Base-by-base conservation (phyloP, 2,797 vertebrate genomes). In the Crenichthys baileyi region DNA sequence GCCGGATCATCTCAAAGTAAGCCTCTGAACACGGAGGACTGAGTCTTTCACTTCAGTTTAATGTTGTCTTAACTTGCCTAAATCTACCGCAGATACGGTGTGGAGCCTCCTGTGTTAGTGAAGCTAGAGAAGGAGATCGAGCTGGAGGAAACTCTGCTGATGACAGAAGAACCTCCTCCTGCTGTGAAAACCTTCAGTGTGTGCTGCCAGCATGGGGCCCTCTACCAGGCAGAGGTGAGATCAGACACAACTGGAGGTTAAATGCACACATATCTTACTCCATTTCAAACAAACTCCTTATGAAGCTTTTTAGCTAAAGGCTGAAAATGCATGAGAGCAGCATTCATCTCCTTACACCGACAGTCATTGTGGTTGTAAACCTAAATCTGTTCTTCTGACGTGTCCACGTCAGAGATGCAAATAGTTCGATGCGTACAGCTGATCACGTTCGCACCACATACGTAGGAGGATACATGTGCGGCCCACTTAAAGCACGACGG, bases 121-220 rank as follows among this genome's bases (percentile, higher is more conserved):
- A 98, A 99, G 93, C 94, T 99, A 84, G 98, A 99, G 95, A 97
- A 99, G 84, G 98, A 99, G 95, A 99, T 99, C 36, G 98, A 99
- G 80, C 87, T 99, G 83, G 98, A 99, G 93, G 98, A 99, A 91
- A 97, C 97, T 0, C 89, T 97, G 88, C 93, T 99, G 80, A 93
- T 96, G 95, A 93, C 95, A 0, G 96, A 97, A 80, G 96, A 95
- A 78, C 94, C 94, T 1, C 94, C 95, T 5, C 91, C 96, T 0
- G 96, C 96, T 0, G 75, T 97, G 72, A 96, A 93, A 81, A 96
- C 97, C 81, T 96, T 96, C 79, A 98, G 97, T 22, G 95, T 97
- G 0, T 98, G 98, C 91, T 99, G 97, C 93, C 96, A 97, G 39
- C 97, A 97, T 0, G 97, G 96, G 13, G 97, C 96, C 74, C 95